Percentiles rank a stretch among this genome's conserved stretches.
These are phyloP conservation scores for Orchesella flavescens DNA, from an alignment of 2,888 invertebrate genomes.

Conservation along the genomic window DNA sequence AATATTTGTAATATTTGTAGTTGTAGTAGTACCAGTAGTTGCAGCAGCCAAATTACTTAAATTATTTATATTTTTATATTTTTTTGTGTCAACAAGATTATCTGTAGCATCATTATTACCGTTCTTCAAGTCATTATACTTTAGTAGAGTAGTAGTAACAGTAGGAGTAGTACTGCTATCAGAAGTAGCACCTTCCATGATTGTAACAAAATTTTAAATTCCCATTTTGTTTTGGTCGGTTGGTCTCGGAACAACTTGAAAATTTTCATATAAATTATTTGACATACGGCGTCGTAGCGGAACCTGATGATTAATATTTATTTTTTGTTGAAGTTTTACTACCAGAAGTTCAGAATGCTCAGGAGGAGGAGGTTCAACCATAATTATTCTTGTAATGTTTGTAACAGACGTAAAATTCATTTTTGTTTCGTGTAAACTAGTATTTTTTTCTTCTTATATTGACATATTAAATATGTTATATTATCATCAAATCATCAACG, in stretches of 20 bases:
- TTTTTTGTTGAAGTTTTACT: too few relatives aligned
- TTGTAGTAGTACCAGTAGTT: constrained; percentile 31
- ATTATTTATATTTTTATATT: too few relatives aligned
- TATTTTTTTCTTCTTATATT: not conserved
- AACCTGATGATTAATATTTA: not conserved
- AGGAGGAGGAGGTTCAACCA: not conserved
- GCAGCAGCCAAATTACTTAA: constrained; percentile 3
- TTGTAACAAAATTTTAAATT: constrained; percentile 55
- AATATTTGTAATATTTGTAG: not conserved
- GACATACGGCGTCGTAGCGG: too few relatives aligned
- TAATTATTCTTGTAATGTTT: not conserved
- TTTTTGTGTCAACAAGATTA: constrained; percentile 23
- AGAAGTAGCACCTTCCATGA: constrained; percentile 61
- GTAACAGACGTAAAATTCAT: not conserved
- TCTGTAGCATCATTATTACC: constrained; percentile 22
- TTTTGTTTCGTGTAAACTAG: too few relatives aligned
- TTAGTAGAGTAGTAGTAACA: constrained; percentile 19
- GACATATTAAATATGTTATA: not conserved
- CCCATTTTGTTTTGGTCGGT: constrained; percentile 54
- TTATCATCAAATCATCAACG: not conserved
- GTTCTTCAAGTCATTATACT: not conserved
- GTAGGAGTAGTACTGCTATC: constrained; percentile 31
- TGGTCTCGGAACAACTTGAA: constrained; percentile 41
- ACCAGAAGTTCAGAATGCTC: not conserved
- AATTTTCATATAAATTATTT: not conserved